Evolutionary conservation across 2,797 vertebrate species (phyloP).

Genomic region (Neomorphus geoffroyi): DNA sequence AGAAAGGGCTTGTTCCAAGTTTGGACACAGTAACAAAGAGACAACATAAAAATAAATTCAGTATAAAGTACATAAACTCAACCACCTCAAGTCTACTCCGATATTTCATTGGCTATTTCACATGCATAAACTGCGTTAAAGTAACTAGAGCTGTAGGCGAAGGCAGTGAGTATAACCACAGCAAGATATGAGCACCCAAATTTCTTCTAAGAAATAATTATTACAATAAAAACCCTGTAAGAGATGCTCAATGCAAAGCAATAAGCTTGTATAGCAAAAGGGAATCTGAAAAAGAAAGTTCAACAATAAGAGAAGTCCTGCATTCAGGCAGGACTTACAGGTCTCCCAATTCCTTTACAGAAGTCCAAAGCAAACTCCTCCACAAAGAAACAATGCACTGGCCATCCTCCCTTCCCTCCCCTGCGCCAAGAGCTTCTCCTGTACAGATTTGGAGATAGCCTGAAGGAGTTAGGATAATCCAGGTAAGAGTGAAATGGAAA

Average conservation of each 20-base stretch:
- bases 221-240: neutral
- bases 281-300: neutral
- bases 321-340: neutral
- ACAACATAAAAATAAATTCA: neutral
- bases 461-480: neutral
- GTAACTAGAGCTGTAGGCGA: neutral
- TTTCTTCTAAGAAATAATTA: neutral
- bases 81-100: neutral
- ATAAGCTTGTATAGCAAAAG: neutral
- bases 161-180: neutral
- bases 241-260: neutral
- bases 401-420: neutral
- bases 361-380: neutral
- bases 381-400: fast-evolving
- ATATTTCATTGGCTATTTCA: neutral
- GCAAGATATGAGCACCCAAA: neutral
- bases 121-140: neutral
- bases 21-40: neutral
- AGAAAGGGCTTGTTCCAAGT: neutral
- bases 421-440: neutral
- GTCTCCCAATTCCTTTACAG: neutral
- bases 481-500: neutral
- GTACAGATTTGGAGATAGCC: neutral
- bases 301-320: neutral
- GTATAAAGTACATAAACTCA: neutral